A percentile compares a stretch with the other conserved stretches of the same genome.
phyloP scores from a whole-genome alignment of 2,888 invertebrate species.

The Cheilosia impressa region DNA sequence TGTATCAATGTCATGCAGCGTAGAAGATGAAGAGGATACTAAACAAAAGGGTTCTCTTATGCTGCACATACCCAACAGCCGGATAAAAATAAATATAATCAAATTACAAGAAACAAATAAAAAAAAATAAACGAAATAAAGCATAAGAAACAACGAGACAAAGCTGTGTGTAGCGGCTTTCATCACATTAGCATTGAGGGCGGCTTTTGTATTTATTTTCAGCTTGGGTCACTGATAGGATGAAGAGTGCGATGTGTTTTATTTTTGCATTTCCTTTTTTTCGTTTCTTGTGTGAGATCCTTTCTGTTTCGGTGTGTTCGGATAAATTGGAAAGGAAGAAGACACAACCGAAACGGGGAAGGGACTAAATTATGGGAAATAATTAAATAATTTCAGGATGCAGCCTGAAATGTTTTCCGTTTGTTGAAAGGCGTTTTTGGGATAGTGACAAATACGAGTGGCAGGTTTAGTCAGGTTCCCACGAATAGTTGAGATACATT shows the following conservation, averaged over 20 bases:
- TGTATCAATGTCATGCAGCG: conserved; percentile 21
- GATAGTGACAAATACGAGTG: too few species aligned
- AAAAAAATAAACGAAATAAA: not conserved
- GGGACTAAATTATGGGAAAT: not conserved
- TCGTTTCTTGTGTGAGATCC: not conserved
- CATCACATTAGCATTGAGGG: conserved; percentile 7
- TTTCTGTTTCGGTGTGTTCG: not conserved
- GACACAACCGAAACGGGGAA: not conserved
- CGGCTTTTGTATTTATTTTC: not conserved
- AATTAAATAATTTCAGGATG: not conserved
- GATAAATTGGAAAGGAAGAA: not conserved
- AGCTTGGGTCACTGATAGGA: not conserved
- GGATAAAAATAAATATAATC: conserved; percentile 25
- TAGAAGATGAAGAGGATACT: conserved; percentile 4
- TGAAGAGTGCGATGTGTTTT: not conserved
- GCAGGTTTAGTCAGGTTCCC: too few species aligned
- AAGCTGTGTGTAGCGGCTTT: conserved; percentile 14
- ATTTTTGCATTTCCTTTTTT: not conserved
- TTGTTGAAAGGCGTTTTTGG: too few species aligned
- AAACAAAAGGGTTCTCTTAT: not conserved
- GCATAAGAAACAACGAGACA: not conserved
- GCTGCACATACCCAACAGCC: conserved; percentile 3
- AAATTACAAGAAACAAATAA: conserved; percentile 19
- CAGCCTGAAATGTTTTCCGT: too few species aligned
- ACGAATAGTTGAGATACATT: too few species aligned